phyloP scores from a whole-genome alignment of 2,888 invertebrate species.

The Ennomos erosarius region DNA sequence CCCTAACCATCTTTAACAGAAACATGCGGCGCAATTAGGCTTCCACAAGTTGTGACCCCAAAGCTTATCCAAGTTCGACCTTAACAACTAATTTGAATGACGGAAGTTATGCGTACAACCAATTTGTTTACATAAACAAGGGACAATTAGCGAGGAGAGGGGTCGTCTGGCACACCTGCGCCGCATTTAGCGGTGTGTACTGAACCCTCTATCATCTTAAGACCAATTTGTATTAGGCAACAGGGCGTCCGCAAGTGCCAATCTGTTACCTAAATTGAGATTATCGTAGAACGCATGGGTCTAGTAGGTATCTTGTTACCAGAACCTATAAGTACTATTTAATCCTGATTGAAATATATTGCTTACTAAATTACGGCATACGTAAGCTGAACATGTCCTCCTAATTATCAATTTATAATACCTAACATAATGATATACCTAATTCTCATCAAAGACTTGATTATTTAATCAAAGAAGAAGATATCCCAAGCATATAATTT shows the following conservation, averaged over 20 bases:
- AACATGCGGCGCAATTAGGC: slow-evolving; percentile 42
- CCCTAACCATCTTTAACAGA: slow-evolving; percentile 17
- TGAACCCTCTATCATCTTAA: slow-evolving; percentile 38
- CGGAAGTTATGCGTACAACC: slow-evolving; percentile 65
- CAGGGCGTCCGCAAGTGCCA: slow-evolving; percentile 32
- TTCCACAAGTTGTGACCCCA: slow-evolving; percentile 38
- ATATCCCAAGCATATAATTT: too few relatives aligned
- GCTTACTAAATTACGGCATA: too few relatives aligned
- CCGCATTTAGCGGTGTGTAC: slow-evolving; percentile 44
- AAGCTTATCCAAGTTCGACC: slow-evolving; percentile 44
- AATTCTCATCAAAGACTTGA: too few relatives aligned
- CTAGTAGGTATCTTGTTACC: background rate
- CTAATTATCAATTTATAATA: too few relatives aligned
- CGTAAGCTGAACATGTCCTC: too few relatives aligned
- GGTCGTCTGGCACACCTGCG: slow-evolving; percentile 68
- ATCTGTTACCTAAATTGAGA: slow-evolving; percentile 30
- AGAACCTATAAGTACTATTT: background rate
- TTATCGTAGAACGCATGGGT: slow-evolving; percentile 1
- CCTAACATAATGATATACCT: too few relatives aligned
- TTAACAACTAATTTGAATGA: slow-evolving; percentile 52
- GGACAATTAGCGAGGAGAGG: slow-evolving; percentile 67
- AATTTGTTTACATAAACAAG: slow-evolving; percentile 78
- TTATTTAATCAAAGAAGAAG: too few relatives aligned
- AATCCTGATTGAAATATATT: slow-evolving; percentile 4
- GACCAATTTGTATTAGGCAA: slow-evolving; percentile 25